These are phyloP conservation scores for Columba guinea DNA, from an alignment of 2,797 vertebrate genomes.

Conservation along the genomic window DNA sequence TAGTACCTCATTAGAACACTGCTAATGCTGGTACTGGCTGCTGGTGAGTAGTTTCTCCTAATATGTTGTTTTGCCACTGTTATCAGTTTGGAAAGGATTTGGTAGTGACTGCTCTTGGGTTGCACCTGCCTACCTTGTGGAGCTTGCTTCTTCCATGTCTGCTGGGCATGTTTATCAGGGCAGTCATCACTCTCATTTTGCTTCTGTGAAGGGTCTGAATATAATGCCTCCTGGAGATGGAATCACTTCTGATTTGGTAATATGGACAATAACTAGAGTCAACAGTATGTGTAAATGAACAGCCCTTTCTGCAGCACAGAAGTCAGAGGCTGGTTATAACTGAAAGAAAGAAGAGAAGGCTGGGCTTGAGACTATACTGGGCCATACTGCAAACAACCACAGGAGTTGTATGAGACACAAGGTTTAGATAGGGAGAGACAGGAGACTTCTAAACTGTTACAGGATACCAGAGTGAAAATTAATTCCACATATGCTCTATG, in stretches of 20 bases:
- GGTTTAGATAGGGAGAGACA: background rate
- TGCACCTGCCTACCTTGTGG: fast-evolving
- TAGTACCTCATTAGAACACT: background rate
- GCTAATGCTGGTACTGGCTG: background rate
- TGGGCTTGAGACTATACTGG: background rate
- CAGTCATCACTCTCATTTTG: background rate
- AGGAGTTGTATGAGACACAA: background rate
- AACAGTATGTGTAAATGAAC: background rate
- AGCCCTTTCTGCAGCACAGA: background rate
- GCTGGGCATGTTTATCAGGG: background rate
- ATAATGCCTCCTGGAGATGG: background rate
- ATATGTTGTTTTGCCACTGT: background rate
- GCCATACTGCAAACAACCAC: background rate
- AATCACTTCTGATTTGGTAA: background rate
- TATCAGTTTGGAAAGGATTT: background rate
- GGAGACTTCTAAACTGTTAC: background rate
- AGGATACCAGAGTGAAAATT: background rate
- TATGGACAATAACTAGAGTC: background rate
- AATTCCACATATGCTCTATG: background rate
- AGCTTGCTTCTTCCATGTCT: background rate
- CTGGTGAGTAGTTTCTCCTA: background rate
- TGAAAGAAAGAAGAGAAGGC: background rate
- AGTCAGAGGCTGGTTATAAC: background rate
- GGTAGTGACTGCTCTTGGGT: background rate
- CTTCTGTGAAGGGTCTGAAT: background rate